These are phyloP conservation scores for Lasiurus cinereus DNA, from an alignment of 2,113 vertebrate species.

Conservation along the genomic window DNA sequence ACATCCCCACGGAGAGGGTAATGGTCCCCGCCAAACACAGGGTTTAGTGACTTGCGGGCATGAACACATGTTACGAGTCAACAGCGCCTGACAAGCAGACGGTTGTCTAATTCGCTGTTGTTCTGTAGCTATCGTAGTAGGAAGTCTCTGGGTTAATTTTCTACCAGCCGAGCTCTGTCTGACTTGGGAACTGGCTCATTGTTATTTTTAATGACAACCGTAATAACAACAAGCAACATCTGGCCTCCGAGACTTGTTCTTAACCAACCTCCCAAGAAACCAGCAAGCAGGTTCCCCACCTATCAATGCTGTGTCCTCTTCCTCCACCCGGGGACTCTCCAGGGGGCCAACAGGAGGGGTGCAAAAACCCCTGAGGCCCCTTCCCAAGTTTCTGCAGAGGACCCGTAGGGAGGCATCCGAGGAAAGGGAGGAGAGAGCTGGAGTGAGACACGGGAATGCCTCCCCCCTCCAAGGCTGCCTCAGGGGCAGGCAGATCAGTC, in stretches of 20 bases:
- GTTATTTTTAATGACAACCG: slow-evolving; percentile 37
- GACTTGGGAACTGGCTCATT: slow-evolving; percentile 16
- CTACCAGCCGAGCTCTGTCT: neutral
- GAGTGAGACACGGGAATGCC: neutral
- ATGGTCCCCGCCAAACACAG: neutral
- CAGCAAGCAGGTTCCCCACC: neutral
- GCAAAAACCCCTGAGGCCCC: neutral
- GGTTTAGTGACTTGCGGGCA: neutral
- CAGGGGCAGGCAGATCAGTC: neutral
- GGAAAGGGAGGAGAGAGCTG: neutral
- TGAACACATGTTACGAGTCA: neutral
- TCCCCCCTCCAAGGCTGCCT: too few relatives aligned
- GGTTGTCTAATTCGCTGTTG: neutral
- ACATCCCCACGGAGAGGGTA: neutral
- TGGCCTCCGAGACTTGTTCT: neutral
- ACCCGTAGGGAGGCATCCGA: neutral
- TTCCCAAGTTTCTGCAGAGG: neutral
- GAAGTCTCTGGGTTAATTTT: neutral
- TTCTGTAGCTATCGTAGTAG: neutral
- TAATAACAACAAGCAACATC: neutral
- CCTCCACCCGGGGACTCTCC: neutral
- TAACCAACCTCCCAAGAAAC: slow-evolving; percentile 19
- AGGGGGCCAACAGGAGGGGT: neutral
- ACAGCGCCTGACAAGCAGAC: slow-evolving; percentile 24
- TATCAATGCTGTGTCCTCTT: neutral